phyloP scores from a whole-genome alignment of 2,113 vertebrate genomes.

The Scatophagus argus region DNA sequence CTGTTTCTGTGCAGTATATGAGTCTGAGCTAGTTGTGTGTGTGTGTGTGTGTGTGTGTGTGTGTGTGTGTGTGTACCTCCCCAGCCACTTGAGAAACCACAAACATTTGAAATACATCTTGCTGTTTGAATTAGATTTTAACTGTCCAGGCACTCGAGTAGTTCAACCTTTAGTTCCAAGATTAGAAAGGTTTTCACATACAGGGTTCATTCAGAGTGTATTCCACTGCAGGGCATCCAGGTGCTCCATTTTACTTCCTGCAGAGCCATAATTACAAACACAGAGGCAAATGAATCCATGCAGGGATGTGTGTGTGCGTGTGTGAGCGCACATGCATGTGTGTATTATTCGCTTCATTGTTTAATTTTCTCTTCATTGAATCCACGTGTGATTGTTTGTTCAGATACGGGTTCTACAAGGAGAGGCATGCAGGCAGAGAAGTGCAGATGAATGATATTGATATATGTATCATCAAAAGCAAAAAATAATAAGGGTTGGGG shows the following conservation, averaged over 20 bases:
- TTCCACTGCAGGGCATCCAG: conserved; percentile 76
- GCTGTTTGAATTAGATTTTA: conserved; percentile 48
- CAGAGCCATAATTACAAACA: conserved; percentile 80
- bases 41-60: no score
- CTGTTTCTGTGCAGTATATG: not conserved
- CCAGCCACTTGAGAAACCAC: conserved; percentile 13
- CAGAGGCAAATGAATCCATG: conserved; percentile 78
- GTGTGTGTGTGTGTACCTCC: no score
- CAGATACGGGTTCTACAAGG: conserved; percentile 1
- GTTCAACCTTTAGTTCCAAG: conserved; percentile 54
- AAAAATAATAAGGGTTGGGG: not conserved
- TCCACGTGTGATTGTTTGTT: conserved; percentile 23
- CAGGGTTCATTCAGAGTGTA: conserved; percentile 78
- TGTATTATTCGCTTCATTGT: conserved; percentile 11
- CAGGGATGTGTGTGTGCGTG: conserved; percentile 45
- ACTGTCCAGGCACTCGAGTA: conserved; percentile 26
- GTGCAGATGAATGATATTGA: conserved; percentile 11
- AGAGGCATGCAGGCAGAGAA: not conserved
- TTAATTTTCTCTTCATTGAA: conserved; percentile 25
- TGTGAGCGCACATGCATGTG: conserved; percentile 24
- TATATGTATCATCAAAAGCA: conserved; percentile 9
- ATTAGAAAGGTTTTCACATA: conserved; percentile 62
- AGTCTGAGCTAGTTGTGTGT: no score
- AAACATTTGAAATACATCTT: conserved; percentile 33
- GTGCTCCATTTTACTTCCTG: conserved; percentile 77